Evolutionary conservation across 2,888 invertebrate genomes (phyloP), one percentile per base, ranked within the genome.

Genomic region (Drosophila eohydei): DNA sequence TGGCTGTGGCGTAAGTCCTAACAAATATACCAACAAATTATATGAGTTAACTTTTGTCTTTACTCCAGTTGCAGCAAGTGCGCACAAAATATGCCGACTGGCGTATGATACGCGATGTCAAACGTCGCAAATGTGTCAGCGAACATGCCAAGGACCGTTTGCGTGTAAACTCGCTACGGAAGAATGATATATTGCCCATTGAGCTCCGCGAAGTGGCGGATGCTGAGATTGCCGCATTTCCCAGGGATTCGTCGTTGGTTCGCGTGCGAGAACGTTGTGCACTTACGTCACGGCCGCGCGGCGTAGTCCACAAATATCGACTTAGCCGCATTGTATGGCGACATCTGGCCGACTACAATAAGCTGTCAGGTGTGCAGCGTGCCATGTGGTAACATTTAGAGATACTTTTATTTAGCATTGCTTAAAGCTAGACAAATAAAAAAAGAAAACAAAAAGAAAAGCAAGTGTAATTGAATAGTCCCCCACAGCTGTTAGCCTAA

Each of bases 321-420:
- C 91, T 99, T 68, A 98, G 98, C 89, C 95, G 99, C 89, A 97
- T 98, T 75, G 95, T 97, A 6, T 99, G 97, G 94, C 95, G 99
- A 72, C 95, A 97, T 90, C 94, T 98, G 71, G 98, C 97, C 0
- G 99, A 99, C 94, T 96, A 98, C 92, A 99, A 98, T 93, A 96
- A 97, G 92, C 92, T 99, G 43, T 95, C 97, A 21, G 99, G 99
- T 43, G 95, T 98, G 0, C 98, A 98, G 92, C 94, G 98, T 91
- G 98, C 98, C n/a, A 96, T 97, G 94, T 99, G 99, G 98, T 93
- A 92, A 67, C 44, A 21, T 59, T 54, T 61, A 71, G 44, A 32
- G 30, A 7, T 44, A 58, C 21, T 70, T 75, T 77, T 36, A 80
- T 80, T 80, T 59, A 80, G 48, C 58, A 28, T 28, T 63, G 52